Conservation (phyloP, 2,113 vertebrate species). For the Tupaia chinensis region DNA sequence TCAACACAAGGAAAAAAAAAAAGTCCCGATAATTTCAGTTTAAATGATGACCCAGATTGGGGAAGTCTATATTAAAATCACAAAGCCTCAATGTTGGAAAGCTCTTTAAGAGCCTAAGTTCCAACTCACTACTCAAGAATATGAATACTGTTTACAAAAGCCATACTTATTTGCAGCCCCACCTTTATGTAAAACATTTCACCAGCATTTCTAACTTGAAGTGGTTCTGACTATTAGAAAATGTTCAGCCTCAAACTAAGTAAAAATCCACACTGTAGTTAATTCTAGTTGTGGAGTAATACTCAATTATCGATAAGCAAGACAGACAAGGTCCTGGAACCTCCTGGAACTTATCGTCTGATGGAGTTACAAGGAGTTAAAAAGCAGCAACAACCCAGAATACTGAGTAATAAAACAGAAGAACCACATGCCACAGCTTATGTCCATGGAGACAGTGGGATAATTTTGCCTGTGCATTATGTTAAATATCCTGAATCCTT, state of each 20-base stretch:
- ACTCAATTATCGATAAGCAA: background rate
- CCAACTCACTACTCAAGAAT: background rate
- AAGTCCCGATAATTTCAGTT: background rate
- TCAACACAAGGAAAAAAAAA: background rate
- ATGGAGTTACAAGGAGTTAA: background rate
- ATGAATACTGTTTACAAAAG: background rate
- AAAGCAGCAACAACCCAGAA: background rate
- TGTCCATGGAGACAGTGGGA: background rate
- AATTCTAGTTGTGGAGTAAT: background rate
- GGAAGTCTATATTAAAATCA: background rate
- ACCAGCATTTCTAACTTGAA: background rate
- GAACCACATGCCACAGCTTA: background rate
- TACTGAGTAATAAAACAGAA: background rate
- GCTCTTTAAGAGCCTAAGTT: background rate
- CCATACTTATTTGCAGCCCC: background rate
- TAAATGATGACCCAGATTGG: background rate
- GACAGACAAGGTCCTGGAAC: background rate
- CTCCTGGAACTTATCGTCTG: background rate
- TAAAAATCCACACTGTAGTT: background rate
- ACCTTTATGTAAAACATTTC: background rate
- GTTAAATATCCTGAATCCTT: background rate
- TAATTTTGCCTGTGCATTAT: background rate
- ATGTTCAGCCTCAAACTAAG: background rate
- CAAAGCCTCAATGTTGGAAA: background rate
- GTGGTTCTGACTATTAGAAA: constrained; percentile 12